Percentiles rank a stretch among this genome's conserved stretches.
Conservation (phyloP, 2,888 invertebrate genomes). For the Cryptus armator region DNA sequence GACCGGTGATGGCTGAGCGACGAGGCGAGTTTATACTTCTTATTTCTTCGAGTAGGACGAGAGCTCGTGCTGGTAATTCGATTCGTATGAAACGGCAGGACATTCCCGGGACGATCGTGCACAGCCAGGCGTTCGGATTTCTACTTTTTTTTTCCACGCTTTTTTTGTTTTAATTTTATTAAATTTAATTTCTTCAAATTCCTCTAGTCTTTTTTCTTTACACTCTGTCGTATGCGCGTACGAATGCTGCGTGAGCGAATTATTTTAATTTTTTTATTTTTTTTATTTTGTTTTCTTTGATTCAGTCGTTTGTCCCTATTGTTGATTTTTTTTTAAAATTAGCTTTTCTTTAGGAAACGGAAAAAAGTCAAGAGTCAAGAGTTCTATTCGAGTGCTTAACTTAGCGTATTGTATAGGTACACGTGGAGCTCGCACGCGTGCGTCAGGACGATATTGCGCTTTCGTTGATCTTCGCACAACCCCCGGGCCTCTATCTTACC, state of each 20-base stretch:
- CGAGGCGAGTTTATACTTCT: constrained; percentile 65
- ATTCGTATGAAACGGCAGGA: constrained; percentile 76
- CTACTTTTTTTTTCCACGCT: constrained; percentile 29
- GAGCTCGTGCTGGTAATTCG: constrained; percentile 72
- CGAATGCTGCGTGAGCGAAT: background rate
- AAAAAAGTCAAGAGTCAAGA: constrained; percentile 64
- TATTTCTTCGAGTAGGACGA: constrained; percentile 67
- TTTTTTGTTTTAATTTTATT: constrained; percentile 37
- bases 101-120: constrained; percentile 78
- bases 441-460: constrained; percentile 67
- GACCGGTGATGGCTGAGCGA: constrained; percentile 71
- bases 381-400: constrained; percentile 61
- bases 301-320: constrained; percentile 51
- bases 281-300: constrained; percentile 14
- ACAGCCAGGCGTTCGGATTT: constrained; percentile 71
- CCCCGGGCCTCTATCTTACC: background rate
- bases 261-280: background rate
- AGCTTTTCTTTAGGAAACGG: constrained; percentile 27
- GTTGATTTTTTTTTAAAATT: constrained; percentile 41
- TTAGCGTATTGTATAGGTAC: constrained; percentile 67
- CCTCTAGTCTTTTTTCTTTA: constrained; percentile 56
- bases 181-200: constrained; percentile 55
- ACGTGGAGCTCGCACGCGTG: constrained; percentile 74
- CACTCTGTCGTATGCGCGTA: constrained; percentile 54
- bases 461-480: constrained; percentile 45